A percentile compares a stretch with the other conserved stretches of the same genome.
These are phyloP conservation scores for Pecten maximus DNA, from an alignment of 2,888 invertebrate genomes.

Conservation along the genomic window DNA sequence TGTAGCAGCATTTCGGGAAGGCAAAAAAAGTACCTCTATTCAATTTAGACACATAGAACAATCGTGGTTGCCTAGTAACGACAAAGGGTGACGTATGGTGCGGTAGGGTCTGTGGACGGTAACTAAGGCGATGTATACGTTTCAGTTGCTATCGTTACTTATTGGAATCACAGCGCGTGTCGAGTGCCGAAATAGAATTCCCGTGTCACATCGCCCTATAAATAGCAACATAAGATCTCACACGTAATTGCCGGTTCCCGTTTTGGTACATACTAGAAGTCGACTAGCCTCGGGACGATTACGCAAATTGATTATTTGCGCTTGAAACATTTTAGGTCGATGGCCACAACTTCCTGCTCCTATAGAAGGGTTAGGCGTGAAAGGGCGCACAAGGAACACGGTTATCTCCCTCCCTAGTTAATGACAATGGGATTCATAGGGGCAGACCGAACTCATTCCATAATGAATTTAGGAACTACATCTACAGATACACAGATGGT, in stretches of 20 bases:
- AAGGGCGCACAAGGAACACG: not conserved
- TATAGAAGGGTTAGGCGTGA: not conserved
- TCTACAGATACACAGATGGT: too few relatives aligned
- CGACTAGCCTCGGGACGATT: slow-evolving; percentile 23
- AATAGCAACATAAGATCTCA: slow-evolving; percentile 1
- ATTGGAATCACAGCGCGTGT: slow-evolving; percentile 35
- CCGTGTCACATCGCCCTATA: slow-evolving; percentile 17
- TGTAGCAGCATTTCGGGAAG: slow-evolving; percentile 17
- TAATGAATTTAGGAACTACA: too few relatives aligned
- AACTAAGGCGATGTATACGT: slow-evolving; percentile 31
- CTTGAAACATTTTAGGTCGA: slow-evolving; percentile 11
- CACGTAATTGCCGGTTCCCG: slow-evolving; percentile 20
- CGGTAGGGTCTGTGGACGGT: slow-evolving; percentile 13
- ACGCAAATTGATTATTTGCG: slow-evolving; percentile 20
- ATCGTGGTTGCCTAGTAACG: slow-evolving; percentile 30
- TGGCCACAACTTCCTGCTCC: not conserved
- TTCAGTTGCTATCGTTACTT: slow-evolving; percentile 32
- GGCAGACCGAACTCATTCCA: too few relatives aligned
- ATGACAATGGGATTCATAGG: not conserved
- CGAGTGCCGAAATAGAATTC: slow-evolving; percentile 35
- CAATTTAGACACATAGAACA: slow-evolving; percentile 28
- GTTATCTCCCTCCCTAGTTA: not conserved
- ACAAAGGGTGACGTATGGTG: slow-evolving; percentile 28
- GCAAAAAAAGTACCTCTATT: slow-evolving; percentile 33
- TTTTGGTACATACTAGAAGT: slow-evolving; percentile 29